Evolutionary conservation across 2,113 vertebrate genomes (phyloP).

Genomic region (Hippoglossus stenolepis): DNA sequence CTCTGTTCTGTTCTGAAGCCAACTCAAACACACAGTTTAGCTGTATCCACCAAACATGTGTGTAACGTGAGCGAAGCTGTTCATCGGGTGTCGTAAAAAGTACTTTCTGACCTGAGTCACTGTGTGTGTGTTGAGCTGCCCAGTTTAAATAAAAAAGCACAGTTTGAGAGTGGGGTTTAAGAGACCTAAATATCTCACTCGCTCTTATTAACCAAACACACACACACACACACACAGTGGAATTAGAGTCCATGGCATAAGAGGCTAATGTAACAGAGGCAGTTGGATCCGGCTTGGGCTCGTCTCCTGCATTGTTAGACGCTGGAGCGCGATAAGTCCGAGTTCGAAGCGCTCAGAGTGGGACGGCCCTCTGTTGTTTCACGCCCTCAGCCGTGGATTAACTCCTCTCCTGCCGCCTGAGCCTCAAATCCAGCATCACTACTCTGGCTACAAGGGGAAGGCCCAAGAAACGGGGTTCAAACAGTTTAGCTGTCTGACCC

Average conservation of each 20-base stretch:
- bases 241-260: conserved; percentile 42
- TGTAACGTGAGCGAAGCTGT: background rate
- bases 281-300: conserved; percentile 56
- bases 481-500: background rate
- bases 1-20: conserved; percentile 24
- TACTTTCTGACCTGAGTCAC: background rate
- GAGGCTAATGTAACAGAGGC: conserved; percentile 53
- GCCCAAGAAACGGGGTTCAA: background rate
- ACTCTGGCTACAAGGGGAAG: background rate
- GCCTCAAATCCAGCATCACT: conserved; percentile 4
- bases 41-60: background rate
- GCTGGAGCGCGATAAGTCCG: conserved; percentile 56
- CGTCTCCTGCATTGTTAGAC: conserved; percentile 61
- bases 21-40: conserved; percentile 34
- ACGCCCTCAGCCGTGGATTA: conserved; percentile 33
- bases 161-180: background rate
- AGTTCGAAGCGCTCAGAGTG: conserved; percentile 38
- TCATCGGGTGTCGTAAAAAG: conserved; percentile 5
- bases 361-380: conserved; percentile 28
- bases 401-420: conserved; percentile 50
- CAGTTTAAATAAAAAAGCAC: background rate
- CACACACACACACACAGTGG: conserved; percentile 34
- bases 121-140: background rate
- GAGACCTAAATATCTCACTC: too few relatives aligned
- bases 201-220: background rate